Evolutionary conservation across 2,113 vertebrate genomes (phyloP).

Genomic region (Potamarius usumacintae): DNA sequence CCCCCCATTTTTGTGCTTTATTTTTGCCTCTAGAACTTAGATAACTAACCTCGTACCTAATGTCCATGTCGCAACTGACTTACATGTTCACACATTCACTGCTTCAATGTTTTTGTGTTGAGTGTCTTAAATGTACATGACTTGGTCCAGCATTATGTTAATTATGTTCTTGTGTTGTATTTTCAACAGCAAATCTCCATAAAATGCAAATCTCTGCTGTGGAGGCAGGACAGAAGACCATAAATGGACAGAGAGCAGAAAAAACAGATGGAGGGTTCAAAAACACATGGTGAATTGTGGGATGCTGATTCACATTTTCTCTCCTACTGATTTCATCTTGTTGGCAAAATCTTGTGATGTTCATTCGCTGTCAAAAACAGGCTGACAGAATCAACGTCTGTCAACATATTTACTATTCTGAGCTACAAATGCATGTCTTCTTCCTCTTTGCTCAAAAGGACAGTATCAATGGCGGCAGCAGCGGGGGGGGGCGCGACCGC

Average conservation of each 20-base stretch:
- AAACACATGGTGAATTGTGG: constrained; percentile 12
- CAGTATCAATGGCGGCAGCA: not conserved
- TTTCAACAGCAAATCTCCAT: not conserved
- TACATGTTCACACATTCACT: not conserved
- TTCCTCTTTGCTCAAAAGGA: not conserved
- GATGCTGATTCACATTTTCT: constrained; percentile 19
- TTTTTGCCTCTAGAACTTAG: not conserved
- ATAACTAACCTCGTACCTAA: not conserved
- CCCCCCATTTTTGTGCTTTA: not conserved
- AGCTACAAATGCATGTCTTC: constrained; percentile 9
- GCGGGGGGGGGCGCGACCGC: too few relatives aligned
- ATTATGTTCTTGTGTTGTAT: not conserved
- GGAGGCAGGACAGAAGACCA: constrained; percentile 7
- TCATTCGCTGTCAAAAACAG: constrained; percentile 17
- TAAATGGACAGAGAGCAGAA: constrained; percentile 32
- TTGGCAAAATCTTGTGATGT: constrained; percentile 7
- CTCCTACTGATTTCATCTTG: not conserved
- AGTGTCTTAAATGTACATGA: not conserved
- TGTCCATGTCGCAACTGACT: not conserved
- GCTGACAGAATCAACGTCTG: constrained; percentile 13
- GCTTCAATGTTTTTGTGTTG: not conserved
- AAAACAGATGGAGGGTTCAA: constrained; percentile 11
- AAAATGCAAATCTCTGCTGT: constrained; percentile 3
- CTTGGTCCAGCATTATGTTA: not conserved
- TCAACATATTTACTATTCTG: constrained; percentile 36